Evolutionary conservation across 2,797 vertebrate genomes (phyloP).

Genomic region (Melanotaenia parkinsoni): DNA sequence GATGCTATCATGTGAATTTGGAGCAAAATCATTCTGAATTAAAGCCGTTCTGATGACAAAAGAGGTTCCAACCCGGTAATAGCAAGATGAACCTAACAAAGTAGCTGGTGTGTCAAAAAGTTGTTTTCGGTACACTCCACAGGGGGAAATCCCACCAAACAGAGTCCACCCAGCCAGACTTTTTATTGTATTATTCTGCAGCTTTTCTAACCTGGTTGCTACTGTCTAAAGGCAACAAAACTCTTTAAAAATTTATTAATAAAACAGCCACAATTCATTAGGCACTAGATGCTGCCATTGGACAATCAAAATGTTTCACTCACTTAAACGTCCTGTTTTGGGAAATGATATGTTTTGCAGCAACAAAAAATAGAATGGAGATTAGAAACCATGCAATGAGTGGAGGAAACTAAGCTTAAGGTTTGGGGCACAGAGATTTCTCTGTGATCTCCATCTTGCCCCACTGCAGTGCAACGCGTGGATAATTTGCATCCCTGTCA

Average conservation of each 20-base stretch:
- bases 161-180: too few relatives aligned
- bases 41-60: too few relatives aligned
- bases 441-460: conserved; percentile 32
- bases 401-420: conserved; percentile 1
- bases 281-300: neutral
- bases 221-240: neutral
- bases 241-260: neutral
- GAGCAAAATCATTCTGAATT: too few relatives aligned
- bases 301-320: neutral
- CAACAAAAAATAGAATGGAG: neutral
- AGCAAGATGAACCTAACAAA: too few relatives aligned
- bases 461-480: conserved; percentile 58
- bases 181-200: neutral
- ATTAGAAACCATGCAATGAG: neutral
- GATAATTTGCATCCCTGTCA: conserved; percentile 70
- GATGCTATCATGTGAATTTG: too few relatives aligned
- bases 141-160: too few relatives aligned
- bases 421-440: conserved; percentile 18
- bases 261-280: neutral
- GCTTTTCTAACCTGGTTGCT: neutral
- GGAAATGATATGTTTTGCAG: neutral
- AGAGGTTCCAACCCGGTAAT: too few relatives aligned
- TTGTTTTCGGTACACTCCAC: too few relatives aligned
- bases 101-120: too few relatives aligned
- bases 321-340: neutral